Evolutionary conservation across 2,888 invertebrate species (phyloP).

Genomic region (Luffia ferchaultella): DNA sequence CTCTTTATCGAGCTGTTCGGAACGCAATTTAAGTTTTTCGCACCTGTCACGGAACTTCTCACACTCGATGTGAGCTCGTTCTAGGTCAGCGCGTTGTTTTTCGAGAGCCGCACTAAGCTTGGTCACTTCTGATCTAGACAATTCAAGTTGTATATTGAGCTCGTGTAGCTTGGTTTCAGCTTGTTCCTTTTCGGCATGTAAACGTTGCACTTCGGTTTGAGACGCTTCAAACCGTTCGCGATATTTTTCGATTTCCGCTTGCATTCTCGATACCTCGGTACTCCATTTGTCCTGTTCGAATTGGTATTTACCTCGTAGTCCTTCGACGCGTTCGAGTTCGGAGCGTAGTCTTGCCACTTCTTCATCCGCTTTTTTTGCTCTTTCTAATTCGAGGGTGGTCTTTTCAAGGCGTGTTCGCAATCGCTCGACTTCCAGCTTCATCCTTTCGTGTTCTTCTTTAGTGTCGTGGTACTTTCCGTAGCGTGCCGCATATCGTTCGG

Average conservation of each 20-base stretch:
- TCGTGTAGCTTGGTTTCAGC: constrained; percentile 79
- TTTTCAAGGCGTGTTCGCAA: constrained; percentile 82
- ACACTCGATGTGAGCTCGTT: constrained; percentile 86
- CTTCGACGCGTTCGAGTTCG: constrained; percentile 79
- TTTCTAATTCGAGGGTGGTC: constrained; percentile 80
- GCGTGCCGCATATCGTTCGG: constrained; percentile 74
- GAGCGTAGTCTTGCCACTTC: constrained; percentile 71
- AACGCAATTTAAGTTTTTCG: constrained; percentile 80
- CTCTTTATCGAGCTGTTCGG: constrained; percentile 73
- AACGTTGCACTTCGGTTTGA: constrained; percentile 77
- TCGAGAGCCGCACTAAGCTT: constrained; percentile 80
- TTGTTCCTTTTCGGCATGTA: constrained; percentile 69
- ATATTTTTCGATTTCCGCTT: constrained; percentile 75
- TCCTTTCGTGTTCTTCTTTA: constrained; percentile 79
- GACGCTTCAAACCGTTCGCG: constrained; percentile 79
- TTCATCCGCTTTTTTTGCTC: constrained; percentile 75
- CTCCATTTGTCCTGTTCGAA: constrained; percentile 64
- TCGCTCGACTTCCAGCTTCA: constrained; percentile 83
- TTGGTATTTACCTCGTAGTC: constrained; percentile 70
- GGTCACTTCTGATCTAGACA: constrained; percentile 79
- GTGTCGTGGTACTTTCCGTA: constrained; percentile 80
- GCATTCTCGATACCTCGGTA: constrained; percentile 77
- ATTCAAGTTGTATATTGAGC: constrained; percentile 80
- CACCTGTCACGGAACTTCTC: constrained; percentile 88
- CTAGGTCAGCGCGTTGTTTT: constrained; percentile 81